Base-by-base conservation (phyloP, 2,888 invertebrate genomes). In the Agriotes lineatus region DNA sequence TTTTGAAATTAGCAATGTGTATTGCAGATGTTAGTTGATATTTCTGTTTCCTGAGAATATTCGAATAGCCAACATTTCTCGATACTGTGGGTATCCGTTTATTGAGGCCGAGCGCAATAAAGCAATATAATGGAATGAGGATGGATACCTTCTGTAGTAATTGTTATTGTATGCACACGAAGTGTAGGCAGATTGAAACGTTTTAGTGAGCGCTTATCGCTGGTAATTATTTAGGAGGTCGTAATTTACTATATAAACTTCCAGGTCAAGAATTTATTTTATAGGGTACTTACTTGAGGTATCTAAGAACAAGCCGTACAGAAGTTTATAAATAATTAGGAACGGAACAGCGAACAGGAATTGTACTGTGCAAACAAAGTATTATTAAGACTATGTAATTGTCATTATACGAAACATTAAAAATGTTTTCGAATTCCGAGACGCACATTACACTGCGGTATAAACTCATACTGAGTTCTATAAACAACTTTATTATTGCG, bases 371-470 rank as follows among this genome's bases (percentile, higher is more conserved):
- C 48, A 22, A 48, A 48, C 20, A 25, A 48, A 20, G 19, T 45
- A 18, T 20, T 9, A 45, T 20, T 45, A 16, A n/a, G 16, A 20
- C 20, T 42, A 18, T 45, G 20, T 20, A 45, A 45, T 45, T 45
- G 22, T 48, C 4, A 22, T 48, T 48, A 48, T 12, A 48, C 48
- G 12, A n/a, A 25, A 4, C 20, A 48, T 48, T 20, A 48, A 22
- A 45, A 48, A 48, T 48, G 48, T 48, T 48, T 48, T 48, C 1
- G 25, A 22, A 48, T 48, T 48, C 22, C 48, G 22, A 48, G 10
- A 48, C 20, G 45, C 20, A 45, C 20, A 45, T 44, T 20, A 45
- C 6, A 45, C 9, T 1, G 20, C 10, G 22, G 22, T 48, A 12
- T 39, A 48, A 22, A 48, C 20, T 48, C 12, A 22, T 22, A 19